These are phyloP conservation scores for Mythimna albipuncta DNA, from an alignment of 2,888 invertebrate species.

Conservation along the genomic window DNA sequence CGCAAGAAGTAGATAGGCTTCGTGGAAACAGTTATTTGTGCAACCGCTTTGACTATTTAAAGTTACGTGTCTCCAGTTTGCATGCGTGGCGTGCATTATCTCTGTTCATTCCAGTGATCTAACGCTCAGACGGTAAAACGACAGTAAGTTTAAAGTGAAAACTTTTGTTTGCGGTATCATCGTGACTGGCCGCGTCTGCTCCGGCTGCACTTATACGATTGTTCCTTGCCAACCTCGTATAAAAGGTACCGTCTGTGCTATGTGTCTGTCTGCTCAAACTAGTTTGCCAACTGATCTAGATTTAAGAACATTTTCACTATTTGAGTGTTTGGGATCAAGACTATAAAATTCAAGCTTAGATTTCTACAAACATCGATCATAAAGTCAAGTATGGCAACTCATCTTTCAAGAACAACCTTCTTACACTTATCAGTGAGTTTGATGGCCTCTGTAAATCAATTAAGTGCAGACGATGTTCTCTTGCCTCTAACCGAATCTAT, in stretches of 20 bases:
- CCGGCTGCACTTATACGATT: slow-evolving; percentile 45
- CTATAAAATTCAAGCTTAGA: slow-evolving; percentile 22
- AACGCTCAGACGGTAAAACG: slow-evolving; percentile 44
- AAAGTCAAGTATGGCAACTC: slow-evolving; percentile 6
- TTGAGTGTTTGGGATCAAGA: slow-evolving; percentile 34
- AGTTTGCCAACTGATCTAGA: slow-evolving; percentile 59
- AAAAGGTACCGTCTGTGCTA: slow-evolving; percentile 45
- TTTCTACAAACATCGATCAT: slow-evolving; percentile 14
- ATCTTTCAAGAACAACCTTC: slow-evolving; percentile 8
- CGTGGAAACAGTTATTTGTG: slow-evolving; percentile 62
- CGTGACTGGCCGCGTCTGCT: slow-evolving; percentile 53
- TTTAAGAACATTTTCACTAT: slow-evolving; percentile 39
- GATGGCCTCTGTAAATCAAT: slow-evolving; percentile 26
- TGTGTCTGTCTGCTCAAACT: slow-evolving; percentile 46
- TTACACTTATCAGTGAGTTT: slow-evolving; percentile 12
- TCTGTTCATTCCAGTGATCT: slow-evolving; percentile 56
- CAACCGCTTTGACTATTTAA: slow-evolving; percentile 59
- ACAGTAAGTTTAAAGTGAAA: slow-evolving; percentile 59
- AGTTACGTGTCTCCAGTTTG: slow-evolving; percentile 66
- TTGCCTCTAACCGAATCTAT: slow-evolving; percentile 15
- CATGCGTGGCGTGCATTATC: slow-evolving; percentile 65
- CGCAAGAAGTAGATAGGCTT: slow-evolving; percentile 61
- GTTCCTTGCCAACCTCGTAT: slow-evolving; percentile 35
- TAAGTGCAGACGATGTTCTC: slow-evolving; percentile 15
- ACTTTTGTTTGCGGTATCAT: slow-evolving; percentile 59